Evolutionary conservation across 2,888 invertebrate genomes (phyloP).

Genomic region (Pyralis farinalis): DNA sequence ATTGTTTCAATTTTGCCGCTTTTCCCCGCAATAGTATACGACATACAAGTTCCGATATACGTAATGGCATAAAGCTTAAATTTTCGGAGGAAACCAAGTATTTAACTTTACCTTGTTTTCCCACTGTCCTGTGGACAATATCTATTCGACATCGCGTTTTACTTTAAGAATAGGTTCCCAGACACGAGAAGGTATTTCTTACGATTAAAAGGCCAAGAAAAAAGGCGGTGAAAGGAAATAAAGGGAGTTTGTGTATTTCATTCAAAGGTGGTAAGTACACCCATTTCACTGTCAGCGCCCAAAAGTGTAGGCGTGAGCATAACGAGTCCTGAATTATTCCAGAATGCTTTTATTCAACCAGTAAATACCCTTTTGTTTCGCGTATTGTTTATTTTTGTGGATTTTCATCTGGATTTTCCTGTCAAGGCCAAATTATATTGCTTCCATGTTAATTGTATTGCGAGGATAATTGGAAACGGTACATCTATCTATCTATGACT

Average conservation of each 20-base stretch:
- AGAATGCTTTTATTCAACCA: background rate
- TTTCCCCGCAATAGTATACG: too few species aligned
- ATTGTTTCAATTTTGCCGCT: too few species aligned
- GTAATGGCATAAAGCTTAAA: too few species aligned
- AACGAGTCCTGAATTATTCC: conserved; percentile 4
- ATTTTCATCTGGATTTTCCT: background rate
- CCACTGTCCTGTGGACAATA: too few species aligned
- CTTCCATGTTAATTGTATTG: background rate
- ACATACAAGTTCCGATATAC: too few species aligned
- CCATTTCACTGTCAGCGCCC: conserved; percentile 19
- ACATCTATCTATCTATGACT: too few species aligned
- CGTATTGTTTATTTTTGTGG: background rate
- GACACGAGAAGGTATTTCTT: background rate
- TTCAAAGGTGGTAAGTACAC: conserved; percentile 10
- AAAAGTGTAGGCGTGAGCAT: conserved; percentile 26
- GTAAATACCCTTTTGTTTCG: background rate
- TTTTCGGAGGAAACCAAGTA: too few species aligned
- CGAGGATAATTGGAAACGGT: background rate
- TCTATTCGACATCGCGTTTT: background rate
- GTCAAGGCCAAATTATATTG: background rate
- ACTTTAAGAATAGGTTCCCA: background rate
- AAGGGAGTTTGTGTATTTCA: conserved; percentile 13
- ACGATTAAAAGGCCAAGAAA: conserved; percentile 7
- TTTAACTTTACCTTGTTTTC: too few species aligned
- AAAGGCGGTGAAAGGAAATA: conserved; percentile 8